A percentile compares a stretch with the other conserved stretches of the same genome.
Evolutionary conservation across 1,140 invertebrate species (phyloP).

Genomic region (Globodera ellingtonae): DNA sequence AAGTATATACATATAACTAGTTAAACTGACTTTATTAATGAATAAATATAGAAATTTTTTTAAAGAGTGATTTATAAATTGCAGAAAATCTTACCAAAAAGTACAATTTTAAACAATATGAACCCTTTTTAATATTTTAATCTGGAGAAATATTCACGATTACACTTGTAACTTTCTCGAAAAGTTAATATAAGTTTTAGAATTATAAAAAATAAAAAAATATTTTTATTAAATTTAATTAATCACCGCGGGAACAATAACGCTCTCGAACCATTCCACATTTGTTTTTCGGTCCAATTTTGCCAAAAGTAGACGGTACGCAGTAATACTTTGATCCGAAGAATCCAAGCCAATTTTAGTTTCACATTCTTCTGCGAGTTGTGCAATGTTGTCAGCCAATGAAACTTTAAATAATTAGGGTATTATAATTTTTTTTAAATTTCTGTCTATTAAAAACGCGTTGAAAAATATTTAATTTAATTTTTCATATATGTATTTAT

Average conservation of each 20-base stretch:
- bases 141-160: too few species aligned
- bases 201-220: not conserved
- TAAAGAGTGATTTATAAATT: too few species aligned
- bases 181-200: too few species aligned
- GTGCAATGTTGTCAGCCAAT: not conserved
- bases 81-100: too few species aligned
- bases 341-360: not conserved
- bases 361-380: not conserved
- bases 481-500: too few species aligned
- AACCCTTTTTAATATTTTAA: too few species aligned
- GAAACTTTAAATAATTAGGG: not conserved
- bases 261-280: slow-evolving; percentile 56
- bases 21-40: too few species aligned
- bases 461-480: too few species aligned
- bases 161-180: too few species aligned
- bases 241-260: slow-evolving; percentile 34
- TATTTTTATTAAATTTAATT: not conserved
- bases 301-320: slow-evolving; percentile 48
- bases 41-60: too few species aligned
- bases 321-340: not conserved
- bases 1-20: too few species aligned
- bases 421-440: not conserved
- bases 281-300: slow-evolving; percentile 57
- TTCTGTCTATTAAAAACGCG: not conserved
- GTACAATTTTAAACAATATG: too few species aligned